Conservation (phyloP, 2,888 invertebrate species). For the Noctuana brunneofusca region DNA sequence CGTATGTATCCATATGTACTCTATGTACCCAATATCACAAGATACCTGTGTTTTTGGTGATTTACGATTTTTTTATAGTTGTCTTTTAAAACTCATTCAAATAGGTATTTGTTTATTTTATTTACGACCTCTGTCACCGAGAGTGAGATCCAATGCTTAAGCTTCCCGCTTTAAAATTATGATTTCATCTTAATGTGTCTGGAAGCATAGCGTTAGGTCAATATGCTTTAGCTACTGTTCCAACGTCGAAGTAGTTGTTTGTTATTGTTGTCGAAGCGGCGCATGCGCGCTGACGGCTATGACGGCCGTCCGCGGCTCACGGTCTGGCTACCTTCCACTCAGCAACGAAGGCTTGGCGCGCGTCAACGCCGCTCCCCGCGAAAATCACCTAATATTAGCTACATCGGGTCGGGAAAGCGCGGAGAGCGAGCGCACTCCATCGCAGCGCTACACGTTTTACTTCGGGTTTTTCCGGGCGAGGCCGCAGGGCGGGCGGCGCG, state of each 20-base stretch:
- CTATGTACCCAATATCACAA: too few relatives aligned
- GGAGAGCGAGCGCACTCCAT: slow-evolving; percentile 37
- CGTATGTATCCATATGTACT: too few relatives aligned
- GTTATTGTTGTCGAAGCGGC: slow-evolving; percentile 50
- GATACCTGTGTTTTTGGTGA: too few relatives aligned
- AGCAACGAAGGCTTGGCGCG: slow-evolving; percentile 53
- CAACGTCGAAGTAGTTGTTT: slow-evolving; percentile 48
- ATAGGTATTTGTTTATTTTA: too few relatives aligned
- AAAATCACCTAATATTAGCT: slow-evolving; percentile 64
- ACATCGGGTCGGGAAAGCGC: slow-evolving; percentile 49
- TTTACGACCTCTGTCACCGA: too few relatives aligned
- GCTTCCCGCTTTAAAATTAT: neutral
- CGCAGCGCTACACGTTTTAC: slow-evolving; percentile 40
- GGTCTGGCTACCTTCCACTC: slow-evolving; percentile 48
- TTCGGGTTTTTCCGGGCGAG: slow-evolving; percentile 58
- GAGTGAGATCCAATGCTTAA: neutral
- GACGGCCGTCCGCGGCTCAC: slow-evolving; percentile 38
- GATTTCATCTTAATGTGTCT: slow-evolving; percentile 5
- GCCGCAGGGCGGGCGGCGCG: slow-evolving; percentile 75
- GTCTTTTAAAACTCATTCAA: too few relatives aligned
- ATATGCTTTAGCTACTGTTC: slow-evolving; percentile 45
- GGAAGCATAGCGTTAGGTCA: slow-evolving; percentile 46
- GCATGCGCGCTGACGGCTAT: slow-evolving; percentile 59
- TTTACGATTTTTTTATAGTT: too few relatives aligned
- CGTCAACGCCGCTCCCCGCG: slow-evolving; percentile 51